Conservation (phyloP, 2,797 vertebrate genomes). For the Lagothrix lagotricha region DNA sequence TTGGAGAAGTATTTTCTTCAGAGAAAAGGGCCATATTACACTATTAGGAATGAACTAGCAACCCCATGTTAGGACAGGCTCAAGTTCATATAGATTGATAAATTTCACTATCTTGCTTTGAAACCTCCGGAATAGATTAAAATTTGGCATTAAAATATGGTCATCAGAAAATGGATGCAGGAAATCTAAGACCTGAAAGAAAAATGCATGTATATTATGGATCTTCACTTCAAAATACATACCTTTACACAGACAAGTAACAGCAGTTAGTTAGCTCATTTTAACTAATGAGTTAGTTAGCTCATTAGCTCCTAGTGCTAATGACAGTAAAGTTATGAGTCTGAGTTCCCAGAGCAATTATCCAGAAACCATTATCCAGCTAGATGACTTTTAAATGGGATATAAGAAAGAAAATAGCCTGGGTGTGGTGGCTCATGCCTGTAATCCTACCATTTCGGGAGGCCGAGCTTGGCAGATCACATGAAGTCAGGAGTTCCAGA, state of each 20-base stretch:
- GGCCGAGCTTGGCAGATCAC: too few relatives aligned
- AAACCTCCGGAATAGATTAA: not conserved
- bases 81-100: not conserved
- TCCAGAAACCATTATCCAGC: not conserved
- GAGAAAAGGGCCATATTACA: not conserved
- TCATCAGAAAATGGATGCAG: not conserved
- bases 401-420: not conserved
- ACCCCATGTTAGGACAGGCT: not conserved
- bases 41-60: not conserved
- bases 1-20: not conserved
- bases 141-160: not conserved
- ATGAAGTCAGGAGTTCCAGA: too few relatives aligned
- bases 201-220: not conserved
- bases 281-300: too few relatives aligned
- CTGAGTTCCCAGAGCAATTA: not conserved
- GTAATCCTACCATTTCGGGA: too few relatives aligned
- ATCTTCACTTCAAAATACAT: slow-evolving; percentile 17
- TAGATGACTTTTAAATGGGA: not conserved
- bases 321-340: not conserved
- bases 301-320: not conserved
- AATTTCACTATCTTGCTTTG: not conserved
- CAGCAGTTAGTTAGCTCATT: not conserved
- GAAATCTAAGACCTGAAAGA: slow-evolving; percentile 25
- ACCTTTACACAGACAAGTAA: not conserved
- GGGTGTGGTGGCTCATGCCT: too few relatives aligned